Conservation (phyloP, 1,140 invertebrate species). For the Adoxophyes honmai region DNA sequence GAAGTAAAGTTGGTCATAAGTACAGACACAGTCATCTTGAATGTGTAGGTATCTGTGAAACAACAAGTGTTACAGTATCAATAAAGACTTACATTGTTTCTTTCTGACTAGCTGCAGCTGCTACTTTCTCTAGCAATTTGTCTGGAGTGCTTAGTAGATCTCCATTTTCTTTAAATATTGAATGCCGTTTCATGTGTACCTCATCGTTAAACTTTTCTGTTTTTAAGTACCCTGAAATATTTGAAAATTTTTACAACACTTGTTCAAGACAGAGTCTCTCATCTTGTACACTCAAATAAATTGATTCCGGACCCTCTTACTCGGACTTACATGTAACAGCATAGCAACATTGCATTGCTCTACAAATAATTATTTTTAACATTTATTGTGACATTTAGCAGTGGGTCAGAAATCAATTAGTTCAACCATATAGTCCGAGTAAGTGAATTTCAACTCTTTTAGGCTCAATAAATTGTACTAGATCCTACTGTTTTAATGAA, state of each 20-base stretch:
- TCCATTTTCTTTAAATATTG: constrained; percentile 33
- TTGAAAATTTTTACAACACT: neutral
- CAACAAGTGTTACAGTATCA: constrained; percentile 1
- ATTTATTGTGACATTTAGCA: no score
- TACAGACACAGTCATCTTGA: no score
- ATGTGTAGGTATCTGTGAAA: neutral
- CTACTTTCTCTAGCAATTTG: constrained; percentile 27
- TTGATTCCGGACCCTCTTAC: no score
- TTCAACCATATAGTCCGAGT: no score
- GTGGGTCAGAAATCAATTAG: no score
- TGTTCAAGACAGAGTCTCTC: neutral
- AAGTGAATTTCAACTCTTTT: no score
- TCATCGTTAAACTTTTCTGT: constrained; percentile 41
- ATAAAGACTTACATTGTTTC: constrained; percentile 24
- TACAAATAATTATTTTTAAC: no score
- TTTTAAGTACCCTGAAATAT: constrained; percentile 33
- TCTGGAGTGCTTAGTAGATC: constrained; percentile 24
- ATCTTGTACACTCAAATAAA: no score
- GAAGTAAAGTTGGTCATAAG: no score
- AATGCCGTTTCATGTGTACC: constrained; percentile 35
- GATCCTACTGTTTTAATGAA: neutral
- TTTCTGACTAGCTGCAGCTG: constrained; percentile 18
- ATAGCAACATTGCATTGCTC: no score
- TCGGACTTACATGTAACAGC: no score
- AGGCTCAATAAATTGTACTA: neutral